Percentiles rank a stretch among this genome's conserved stretches.
These are phyloP conservation scores for Bergia sp. DNA, from an alignment of 92 coral and sea anemone genomes.

Conservation along the genomic window DNA sequence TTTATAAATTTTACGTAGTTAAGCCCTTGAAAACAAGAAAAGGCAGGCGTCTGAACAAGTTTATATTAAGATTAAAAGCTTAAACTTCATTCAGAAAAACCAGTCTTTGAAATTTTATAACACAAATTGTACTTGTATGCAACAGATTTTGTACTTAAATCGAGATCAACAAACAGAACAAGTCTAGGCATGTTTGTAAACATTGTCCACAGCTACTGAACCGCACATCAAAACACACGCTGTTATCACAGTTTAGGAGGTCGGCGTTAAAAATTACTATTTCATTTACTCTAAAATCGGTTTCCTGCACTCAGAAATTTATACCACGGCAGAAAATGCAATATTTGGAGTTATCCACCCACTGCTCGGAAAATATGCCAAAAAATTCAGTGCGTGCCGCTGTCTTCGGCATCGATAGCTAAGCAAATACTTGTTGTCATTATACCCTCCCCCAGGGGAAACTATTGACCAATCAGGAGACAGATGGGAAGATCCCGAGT, in stretches of 20 bases:
- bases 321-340: neutral
- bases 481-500: slow-evolving; percentile 43
- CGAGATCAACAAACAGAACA: neutral
- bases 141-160: neutral
- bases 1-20: neutral
- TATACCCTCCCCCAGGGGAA: slow-evolving; percentile 42
- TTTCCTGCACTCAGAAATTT: neutral
- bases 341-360: neutral
- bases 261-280: neutral
- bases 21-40: slow-evolving; percentile 2
- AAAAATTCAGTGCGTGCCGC: slow-evolving; percentile 11
- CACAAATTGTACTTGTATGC: slow-evolving; percentile 2
- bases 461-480: slow-evolving; percentile 39
- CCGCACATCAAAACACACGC: slow-evolving; percentile 2
- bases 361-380: neutral
- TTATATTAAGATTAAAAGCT: neutral
- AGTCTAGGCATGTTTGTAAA: slow-evolving; percentile 23
- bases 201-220: slow-evolving; percentile 8
- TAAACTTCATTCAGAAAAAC: neutral
- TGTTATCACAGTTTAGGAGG: neutral
- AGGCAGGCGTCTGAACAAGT: neutral
- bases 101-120: neutral
- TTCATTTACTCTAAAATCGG: neutral
- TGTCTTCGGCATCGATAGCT: neutral
- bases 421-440: slow-evolving; percentile 14